Conservation (phyloP, 2,113 vertebrate genomes). For the Gnathonemus echidnorhynchus region DNA sequence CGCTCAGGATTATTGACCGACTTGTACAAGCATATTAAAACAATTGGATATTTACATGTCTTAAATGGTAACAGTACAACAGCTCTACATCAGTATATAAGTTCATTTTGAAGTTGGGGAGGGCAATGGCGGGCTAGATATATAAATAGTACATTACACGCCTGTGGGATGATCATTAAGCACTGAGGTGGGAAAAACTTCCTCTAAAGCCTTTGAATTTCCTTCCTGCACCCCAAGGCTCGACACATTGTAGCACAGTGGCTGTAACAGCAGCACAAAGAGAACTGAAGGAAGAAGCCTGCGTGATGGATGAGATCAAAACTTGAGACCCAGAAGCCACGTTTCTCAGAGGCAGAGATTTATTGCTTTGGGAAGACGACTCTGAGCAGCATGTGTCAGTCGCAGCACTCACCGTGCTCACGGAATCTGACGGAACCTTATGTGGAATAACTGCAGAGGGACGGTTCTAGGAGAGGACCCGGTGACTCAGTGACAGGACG, state of each 20-base stretch:
- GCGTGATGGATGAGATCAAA: background rate
- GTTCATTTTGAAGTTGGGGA: background rate
- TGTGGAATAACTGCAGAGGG: background rate
- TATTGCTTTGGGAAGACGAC: background rate
- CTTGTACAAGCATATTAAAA: background rate
- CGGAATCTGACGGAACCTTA: background rate
- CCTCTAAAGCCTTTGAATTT: conserved; percentile 17
- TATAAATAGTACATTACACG: background rate
- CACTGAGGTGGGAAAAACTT: background rate
- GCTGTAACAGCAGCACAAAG: background rate
- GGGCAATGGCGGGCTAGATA: background rate
- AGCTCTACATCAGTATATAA: background rate
- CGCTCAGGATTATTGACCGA: background rate
- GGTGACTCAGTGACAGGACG: background rate
- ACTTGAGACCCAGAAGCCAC: background rate
- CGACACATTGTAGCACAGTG: conserved; percentile 13
- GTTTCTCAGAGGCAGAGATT: background rate
- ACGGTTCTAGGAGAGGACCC: background rate
- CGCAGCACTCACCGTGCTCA: background rate
- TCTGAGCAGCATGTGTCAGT: background rate
- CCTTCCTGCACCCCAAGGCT: conserved; percentile 20
- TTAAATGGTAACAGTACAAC: background rate
- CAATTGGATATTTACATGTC: background rate
- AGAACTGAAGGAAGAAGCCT: background rate
- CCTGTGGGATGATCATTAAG: conserved; percentile 16